Evolutionary conservation across 2,797 vertebrate genomes (phyloP), one percentile per base, ranked within the genome.

Genomic region (Anolis apletophallus): DNA sequence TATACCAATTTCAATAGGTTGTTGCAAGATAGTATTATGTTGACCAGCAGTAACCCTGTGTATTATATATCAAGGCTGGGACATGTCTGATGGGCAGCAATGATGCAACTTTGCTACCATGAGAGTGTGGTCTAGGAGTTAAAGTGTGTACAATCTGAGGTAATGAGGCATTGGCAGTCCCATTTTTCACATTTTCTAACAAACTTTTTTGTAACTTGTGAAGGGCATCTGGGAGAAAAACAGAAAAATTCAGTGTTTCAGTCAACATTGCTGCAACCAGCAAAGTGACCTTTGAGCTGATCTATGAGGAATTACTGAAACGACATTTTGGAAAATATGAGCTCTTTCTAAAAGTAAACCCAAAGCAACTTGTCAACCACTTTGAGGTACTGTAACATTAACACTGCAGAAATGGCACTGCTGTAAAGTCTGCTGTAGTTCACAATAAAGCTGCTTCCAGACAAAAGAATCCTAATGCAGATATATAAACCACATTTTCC

Each of bases 171-270:
- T 78, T 34, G 34, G n/a, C 11, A 23, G 32, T 23, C 11, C 32
- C 19, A 26, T 61, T 26, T 61, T 80, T 32, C 55, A 61, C 40
- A 61, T 46, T 26, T 67, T 67, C 17, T 68, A 82, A 67, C 14
- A 72, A 67, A 40, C 86, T 50, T 57, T n/a, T 74, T 72, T 79
- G 87, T 87, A 23, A 81, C 29, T n/a, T 90, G 88, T 75, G 83
- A 95, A 97, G 98, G 93, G 97, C 97, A n/a, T 98, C 97, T 1
- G 98, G 98, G 50, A 98, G 98, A 88, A 98, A 97, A 79, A 98
- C 98, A 95, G 98, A 99, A 92, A 98, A 95, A 93, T 99, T 99
- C 93, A 97, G 97, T 1, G 98, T 99, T 87, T 98, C 97, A 1
- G 96, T 99, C 86, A 98, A 97, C 85, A 81, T 98, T 16, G 97